Evolutionary conservation across 2,888 invertebrate species (phyloP), one percentile per base, ranked within the genome.

Genomic region (Scaptomyza tumidula): DNA sequence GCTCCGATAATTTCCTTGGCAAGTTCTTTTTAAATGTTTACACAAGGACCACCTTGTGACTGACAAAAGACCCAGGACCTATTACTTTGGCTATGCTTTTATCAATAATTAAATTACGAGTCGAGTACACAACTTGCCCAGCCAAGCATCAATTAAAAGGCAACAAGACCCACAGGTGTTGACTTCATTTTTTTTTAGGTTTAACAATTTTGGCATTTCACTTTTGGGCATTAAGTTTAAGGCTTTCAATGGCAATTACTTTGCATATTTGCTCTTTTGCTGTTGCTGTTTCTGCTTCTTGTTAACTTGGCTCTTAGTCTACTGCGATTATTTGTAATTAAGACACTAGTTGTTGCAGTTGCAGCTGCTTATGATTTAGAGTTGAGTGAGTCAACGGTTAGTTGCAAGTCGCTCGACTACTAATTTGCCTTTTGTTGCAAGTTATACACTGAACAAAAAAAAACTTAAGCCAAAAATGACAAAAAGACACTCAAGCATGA

Each of bases 61-160:
- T 9, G 9, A 9, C 33, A 29, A 29, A 29, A 10, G 19, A 33
- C 5, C 44, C n/a, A 19, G n/a, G 31, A 31, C 24, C 9, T 35
- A 24, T 24, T 24, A 24, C 2, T 39, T 35, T 35, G 66, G 45
- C 27, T 39, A 41, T 45, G 56, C 14, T 57, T 37, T 52, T 62
- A 59, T 63, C 71, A 79, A 64, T 86, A 79, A 82, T 83, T 87
- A 68, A 86, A 86, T 81, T 75, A 70, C 33, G 60, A 39, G 43
- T 6, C 31, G 19, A 19, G 19, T 19, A 19, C 19, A 19, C 19
- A 19, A 19, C 9, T 6, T 39, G 44, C 46, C 33, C 10, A 31
- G 56, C 33, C 64, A 61, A 45, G 33, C 33, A 14, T 24, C 33
- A 39, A 53, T 54, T 39, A 55, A 48, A 29, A 19, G 56, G 9